These are phyloP conservation scores for Chromis chromis DNA, from an alignment of 2,797 vertebrate species.

Conservation along the genomic window DNA sequence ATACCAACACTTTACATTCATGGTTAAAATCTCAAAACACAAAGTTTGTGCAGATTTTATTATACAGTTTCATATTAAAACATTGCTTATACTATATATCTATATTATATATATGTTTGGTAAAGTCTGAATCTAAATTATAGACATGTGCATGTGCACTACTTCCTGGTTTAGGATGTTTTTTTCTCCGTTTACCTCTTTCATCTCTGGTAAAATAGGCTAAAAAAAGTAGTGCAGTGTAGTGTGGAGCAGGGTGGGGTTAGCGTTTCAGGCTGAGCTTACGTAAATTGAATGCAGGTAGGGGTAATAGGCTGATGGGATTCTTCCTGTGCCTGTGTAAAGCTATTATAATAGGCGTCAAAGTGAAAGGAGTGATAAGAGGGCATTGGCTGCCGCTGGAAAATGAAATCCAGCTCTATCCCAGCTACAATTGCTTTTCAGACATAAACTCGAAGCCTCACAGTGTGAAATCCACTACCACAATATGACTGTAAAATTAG, in stretches of 20 bases:
- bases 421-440: conserved; percentile 53
- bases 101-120: not conserved
- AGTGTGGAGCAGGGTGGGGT: conserved; percentile 19
- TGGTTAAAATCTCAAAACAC: not conserved
- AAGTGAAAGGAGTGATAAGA: conserved; percentile 67
- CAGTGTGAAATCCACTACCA: conserved; percentile 44
- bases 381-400: conserved; percentile 46
- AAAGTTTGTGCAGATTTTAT: not conserved
- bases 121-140: not conserved
- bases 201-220: conserved; percentile 3
- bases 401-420: conserved; percentile 63
- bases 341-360: conserved; percentile 63
- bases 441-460: conserved; percentile 49
- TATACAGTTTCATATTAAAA: not conserved
- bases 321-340: conserved; percentile 58
- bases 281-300: conserved; percentile 63
- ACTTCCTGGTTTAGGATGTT: not conserved
- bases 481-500: conserved; percentile 43
- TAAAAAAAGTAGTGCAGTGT: conserved; percentile 7
- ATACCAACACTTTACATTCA: not conserved
- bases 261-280: conserved; percentile 38
- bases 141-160: not conserved
- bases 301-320: conserved; percentile 60
- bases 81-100: not conserved
- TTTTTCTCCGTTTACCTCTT: not conserved